Evolutionary conservation across 2,888 invertebrate species (phyloP), one percentile per base, ranked within the genome.

Genomic region (Notodromas monacha): DNA sequence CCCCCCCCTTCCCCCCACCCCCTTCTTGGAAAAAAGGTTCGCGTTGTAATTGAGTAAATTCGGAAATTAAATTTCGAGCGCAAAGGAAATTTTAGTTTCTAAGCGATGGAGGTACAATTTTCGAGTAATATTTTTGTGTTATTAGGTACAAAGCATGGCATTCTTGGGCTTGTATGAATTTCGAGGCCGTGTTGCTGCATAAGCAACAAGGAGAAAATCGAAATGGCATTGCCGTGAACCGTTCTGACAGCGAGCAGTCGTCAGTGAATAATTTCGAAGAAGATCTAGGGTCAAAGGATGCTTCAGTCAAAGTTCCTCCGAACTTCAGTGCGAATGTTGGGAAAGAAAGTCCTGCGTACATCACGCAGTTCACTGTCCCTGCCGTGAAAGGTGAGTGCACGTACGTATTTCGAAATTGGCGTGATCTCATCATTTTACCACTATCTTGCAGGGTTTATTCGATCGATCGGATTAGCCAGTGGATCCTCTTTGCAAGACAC

Each of bases 91-190:
- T 27, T 28, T 27, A 5, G 16, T 31, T 28, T 29, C 30, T 26
- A 26, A 32, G 16, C 13, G 6, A 8, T 34, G 34, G 10, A 12
- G 5, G 10, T 13, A 11, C 13, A 15, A 34, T 14, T 10, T 12
- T 12, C 13, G 15, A 8, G 31, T 31, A n/a, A 14, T 26, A 30
- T 13, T 28, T 10, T 26, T 16, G 33, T 31, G 30, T 30, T 30
- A 26, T n/a, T n/a, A n/a, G n/a, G n/a, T 79, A 79, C 47, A 79
- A 79, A 54, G 92, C 92, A 0, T 96, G 92, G 89, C 92, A 96
- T 49, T 67, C 81, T 1, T 84, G 77, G 65, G 96, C 92, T 0
- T 81, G 81, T 44, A 84, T 84, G 63, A 89, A 92, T 52, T 96
- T 84, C 45, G 84, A 89, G 51, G 76, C 86, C 1, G 76, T 81